phyloP scores from a whole-genome alignment of 2,113 vertebrate species.

The Struthio camelus region DNA sequence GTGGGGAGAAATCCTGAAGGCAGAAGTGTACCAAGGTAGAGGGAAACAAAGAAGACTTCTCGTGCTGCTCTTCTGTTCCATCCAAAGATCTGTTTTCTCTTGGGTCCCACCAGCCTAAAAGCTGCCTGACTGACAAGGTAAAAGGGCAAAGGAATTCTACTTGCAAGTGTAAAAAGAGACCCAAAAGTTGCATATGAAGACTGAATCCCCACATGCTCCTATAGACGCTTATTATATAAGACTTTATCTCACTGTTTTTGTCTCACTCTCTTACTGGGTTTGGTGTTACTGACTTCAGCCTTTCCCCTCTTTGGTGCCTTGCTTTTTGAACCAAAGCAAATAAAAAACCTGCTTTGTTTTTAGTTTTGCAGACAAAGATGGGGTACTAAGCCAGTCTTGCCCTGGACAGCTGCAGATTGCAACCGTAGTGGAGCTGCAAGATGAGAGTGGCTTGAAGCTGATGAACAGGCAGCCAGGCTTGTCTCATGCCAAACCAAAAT shows the following conservation, averaged over 20 bases:
- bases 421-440: neutral
- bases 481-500: neutral
- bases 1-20: neutral
- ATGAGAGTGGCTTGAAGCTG: neutral
- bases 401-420: neutral
- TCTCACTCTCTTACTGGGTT: neutral
- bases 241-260: neutral
- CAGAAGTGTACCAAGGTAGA: too few relatives aligned
- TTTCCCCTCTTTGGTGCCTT: neutral
- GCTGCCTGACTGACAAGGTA: neutral
- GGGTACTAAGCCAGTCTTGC: neutral
- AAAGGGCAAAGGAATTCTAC: neutral
- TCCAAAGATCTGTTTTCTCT: neutral
- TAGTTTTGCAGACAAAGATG: neutral
- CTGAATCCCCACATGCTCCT: neutral
- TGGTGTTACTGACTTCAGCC: neutral
- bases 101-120: neutral
- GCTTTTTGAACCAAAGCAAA: neutral
- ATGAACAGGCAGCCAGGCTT: neutral
- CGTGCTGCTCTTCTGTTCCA: neutral
- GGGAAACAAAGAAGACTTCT: neutral
- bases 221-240: neutral
- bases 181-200: neutral
- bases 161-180: neutral
- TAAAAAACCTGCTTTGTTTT: neutral